Conservation (phyloP, 2,888 invertebrate genomes). For the Clanis bilineata region DNA sequence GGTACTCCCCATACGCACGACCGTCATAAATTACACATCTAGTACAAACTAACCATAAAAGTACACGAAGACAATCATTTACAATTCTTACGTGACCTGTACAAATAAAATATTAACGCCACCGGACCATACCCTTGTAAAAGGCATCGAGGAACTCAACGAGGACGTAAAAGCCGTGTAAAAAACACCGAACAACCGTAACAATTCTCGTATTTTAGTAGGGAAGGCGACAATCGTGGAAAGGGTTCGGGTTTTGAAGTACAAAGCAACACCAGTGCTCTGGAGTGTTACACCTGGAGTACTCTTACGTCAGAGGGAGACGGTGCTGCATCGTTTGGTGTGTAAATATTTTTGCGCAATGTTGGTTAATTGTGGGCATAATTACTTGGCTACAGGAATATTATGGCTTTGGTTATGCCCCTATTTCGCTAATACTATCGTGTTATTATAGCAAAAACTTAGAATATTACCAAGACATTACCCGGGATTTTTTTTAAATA, state of each 20-base stretch:
- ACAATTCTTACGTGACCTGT: neutral
- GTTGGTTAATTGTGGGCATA: neutral
- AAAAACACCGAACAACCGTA: constrained; percentile 10
- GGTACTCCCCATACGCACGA: no score
- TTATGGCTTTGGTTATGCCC: no score
- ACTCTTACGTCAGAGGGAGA: neutral
- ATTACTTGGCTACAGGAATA: neutral
- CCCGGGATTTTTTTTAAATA: no score
- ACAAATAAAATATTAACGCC: constrained; percentile 5
- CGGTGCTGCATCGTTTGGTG: neutral
- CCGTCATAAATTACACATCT: neutral
- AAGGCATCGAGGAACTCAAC: constrained; percentile 1
- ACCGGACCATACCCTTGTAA: constrained; percentile 9
- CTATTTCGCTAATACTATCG: no score
- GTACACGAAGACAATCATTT: constrained; percentile 2
- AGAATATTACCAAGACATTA: no score
- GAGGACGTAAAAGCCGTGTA: constrained; percentile 4
- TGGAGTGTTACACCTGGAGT: constrained; percentile 3
- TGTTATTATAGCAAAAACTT: no score
- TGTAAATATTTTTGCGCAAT: constrained; percentile 3
- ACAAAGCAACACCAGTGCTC: constrained; percentile 7
- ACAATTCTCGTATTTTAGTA: constrained; percentile 7
- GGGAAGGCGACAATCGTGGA: constrained; percentile 29
- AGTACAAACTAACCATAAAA: neutral
- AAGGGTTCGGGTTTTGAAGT: constrained; percentile 23